Evolutionary conservation across 1,140 invertebrate species (phyloP).

Genomic region (Macrobrachium nipponense): DNA sequence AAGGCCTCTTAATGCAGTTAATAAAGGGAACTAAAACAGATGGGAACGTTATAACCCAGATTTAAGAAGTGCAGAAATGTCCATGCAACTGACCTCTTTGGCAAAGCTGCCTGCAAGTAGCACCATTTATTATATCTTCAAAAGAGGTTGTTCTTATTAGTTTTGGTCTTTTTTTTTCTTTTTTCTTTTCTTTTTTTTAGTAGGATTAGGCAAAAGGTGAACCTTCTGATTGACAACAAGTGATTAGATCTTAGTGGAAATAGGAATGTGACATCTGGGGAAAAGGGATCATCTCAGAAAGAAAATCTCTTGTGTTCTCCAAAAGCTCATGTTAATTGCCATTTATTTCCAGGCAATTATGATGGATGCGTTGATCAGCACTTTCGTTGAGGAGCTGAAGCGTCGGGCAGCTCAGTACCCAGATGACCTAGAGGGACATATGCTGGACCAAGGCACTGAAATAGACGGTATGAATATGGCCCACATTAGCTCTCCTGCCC

Average conservation of each 20-base stretch:
- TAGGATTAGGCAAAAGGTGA: background rate
- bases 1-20: too few species aligned
- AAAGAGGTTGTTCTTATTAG: too few species aligned
- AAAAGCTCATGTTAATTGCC: background rate
- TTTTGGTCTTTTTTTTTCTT: too few species aligned
- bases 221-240: background rate
- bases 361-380: slow-evolving; percentile 91
- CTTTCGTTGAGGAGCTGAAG: slow-evolving; percentile 82
- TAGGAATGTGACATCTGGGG: background rate
- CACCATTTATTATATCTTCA: too few species aligned
- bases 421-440: slow-evolving; percentile 68
- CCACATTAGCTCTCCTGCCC: too few species aligned
- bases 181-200: too few species aligned
- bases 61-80: too few species aligned
- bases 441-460: slow-evolving; percentile 67
- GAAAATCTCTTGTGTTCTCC: background rate
- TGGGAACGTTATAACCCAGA: too few species aligned
- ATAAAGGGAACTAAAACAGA: too few species aligned
- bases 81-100: too few species aligned
- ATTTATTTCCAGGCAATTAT: slow-evolving; percentile 76
- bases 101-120: too few species aligned
- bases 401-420: slow-evolving; percentile 70
- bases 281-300: too few species aligned
- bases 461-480: slow-evolving; percentile 67
- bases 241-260: background rate